Conservation (phyloP, 2,888 invertebrate genomes). For the Erannis defoliaria region DNA sequence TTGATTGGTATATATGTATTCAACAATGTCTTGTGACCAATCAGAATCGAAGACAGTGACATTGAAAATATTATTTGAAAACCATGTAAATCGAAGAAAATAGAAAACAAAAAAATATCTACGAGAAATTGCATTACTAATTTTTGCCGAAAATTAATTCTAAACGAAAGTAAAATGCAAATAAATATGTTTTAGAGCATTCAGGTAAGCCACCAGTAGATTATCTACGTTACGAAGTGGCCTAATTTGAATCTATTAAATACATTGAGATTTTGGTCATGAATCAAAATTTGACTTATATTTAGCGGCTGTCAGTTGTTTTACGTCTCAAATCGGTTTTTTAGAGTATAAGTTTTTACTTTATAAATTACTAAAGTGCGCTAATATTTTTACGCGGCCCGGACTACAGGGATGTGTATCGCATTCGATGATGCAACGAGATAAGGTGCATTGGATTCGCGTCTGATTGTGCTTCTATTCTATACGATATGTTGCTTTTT, state of each 20-base stretch:
- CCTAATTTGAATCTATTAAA: conserved; percentile 4
- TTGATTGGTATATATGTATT: background rate
- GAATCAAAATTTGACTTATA: conserved; percentile 64
- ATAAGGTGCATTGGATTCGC: conserved; percentile 76
- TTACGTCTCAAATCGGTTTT: conserved; percentile 73
- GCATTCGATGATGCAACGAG: conserved; percentile 83
- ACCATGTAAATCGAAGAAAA: conserved; percentile 52
- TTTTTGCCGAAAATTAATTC: conserved; percentile 65
- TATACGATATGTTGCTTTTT: conserved; percentile 58
- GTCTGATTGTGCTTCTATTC: conserved; percentile 49
- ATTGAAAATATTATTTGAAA: conserved; percentile 23
- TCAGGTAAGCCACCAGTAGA: conserved; percentile 63
- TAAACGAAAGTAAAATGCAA: conserved; percentile 56
- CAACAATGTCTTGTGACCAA: conserved; percentile 16
- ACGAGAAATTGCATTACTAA: conserved; percentile 64
- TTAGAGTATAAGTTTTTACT: conserved; percentile 18
- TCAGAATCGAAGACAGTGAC: conserved; percentile 23
- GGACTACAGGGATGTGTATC: conserved; percentile 70
- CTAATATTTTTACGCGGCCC: conserved; percentile 72
- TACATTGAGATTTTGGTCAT: conserved; percentile 29
- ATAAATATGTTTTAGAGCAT: conserved; percentile 65
- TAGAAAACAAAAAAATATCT: conserved; percentile 69
- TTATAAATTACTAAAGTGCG: conserved; percentile 30
- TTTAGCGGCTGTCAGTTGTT: conserved; percentile 85
- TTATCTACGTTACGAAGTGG: conserved; percentile 6